Conservation (phyloP, 2,113 vertebrate genomes). For the Ageneiosus marmoratus region DNA sequence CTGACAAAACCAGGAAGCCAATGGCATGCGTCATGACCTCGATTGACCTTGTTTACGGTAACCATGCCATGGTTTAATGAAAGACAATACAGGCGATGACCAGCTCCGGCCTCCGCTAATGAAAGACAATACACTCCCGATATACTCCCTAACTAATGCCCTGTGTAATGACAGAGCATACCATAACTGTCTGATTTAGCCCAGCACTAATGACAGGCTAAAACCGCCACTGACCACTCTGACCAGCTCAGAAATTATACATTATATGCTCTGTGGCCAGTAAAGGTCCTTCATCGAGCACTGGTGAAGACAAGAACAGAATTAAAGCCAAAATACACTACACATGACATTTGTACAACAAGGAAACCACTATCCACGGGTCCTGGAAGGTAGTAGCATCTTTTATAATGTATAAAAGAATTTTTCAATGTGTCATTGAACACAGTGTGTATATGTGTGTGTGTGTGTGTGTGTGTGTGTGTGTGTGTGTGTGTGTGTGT, state of each 20-base stretch:
- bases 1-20: slow-evolving; percentile 41
- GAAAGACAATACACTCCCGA: slow-evolving; percentile 29
- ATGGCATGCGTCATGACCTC: slow-evolving; percentile 14
- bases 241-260: slow-evolving; percentile 24
- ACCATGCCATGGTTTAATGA: slow-evolving; percentile 31
- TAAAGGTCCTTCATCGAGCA: neutral
- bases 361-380: neutral
- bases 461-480: too few relatives aligned
- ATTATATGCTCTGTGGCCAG: slow-evolving; percentile 6
- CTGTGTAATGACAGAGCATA: slow-evolving; percentile 27
- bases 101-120: slow-evolving; percentile 23
- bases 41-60: slow-evolving; percentile 34
- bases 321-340: neutral
- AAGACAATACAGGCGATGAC: slow-evolving; percentile 43
- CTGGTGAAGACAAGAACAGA: neutral
- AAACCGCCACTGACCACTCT: slow-evolving; percentile 10
- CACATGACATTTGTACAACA: neutral
- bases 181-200: slow-evolving; percentile 26
- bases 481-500: too few relatives aligned
- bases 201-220: slow-evolving; percentile 30
- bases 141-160: slow-evolving; percentile 19
- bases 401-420: neutral
- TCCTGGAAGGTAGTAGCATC: neutral
- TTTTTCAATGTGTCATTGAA: neutral
- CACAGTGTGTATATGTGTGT: too few relatives aligned